phyloP scores from a whole-genome alignment of 2,888 invertebrate genomes.

The Muschampia plurimacula region DNA sequence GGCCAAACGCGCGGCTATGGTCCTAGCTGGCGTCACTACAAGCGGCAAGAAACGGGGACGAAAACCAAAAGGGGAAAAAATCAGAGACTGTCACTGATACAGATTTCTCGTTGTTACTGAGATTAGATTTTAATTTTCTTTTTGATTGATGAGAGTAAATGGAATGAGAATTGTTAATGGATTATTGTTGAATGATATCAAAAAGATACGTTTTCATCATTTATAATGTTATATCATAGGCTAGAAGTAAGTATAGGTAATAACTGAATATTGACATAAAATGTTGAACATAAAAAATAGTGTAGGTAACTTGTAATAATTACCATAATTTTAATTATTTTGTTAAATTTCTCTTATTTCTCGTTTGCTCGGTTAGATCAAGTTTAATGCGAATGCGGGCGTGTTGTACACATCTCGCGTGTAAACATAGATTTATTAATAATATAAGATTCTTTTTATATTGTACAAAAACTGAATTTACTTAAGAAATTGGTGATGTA shows the following conservation, averaged over 20 bases:
- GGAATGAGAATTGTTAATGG: constrained; percentile 76
- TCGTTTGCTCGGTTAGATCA: constrained; percentile 79
- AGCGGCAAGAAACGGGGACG: constrained; percentile 88
- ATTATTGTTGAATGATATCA: constrained; percentile 84
- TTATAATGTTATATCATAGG: constrained; percentile 82
- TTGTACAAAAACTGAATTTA: constrained; percentile 86
- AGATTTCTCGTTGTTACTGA: constrained; percentile 74
- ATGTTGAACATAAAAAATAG: constrained; percentile 83
- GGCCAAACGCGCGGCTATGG: constrained; percentile 90
- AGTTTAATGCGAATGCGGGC: constrained; percentile 69
- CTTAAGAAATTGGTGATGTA: constrained; percentile 86
- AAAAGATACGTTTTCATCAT: constrained; percentile 78
- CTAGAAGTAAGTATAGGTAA: constrained; percentile 81
- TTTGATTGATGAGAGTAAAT: constrained; percentile 67
- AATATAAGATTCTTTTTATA: constrained; percentile 85
- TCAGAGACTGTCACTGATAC: constrained; percentile 82
- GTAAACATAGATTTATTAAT: constrained; percentile 76
- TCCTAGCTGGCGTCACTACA: constrained; percentile 81
- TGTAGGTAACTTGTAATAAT: constrained; percentile 83
- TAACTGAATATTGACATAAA: constrained; percentile 84
- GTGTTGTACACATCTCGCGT: constrained; percentile 76
- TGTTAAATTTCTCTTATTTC: constrained; percentile 78
- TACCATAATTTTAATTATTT: constrained; percentile 83
- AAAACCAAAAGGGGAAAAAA: constrained; percentile 88
- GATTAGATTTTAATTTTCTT: constrained; percentile 77